Evolutionary conservation across 1,140 invertebrate species (phyloP), one percentile per base, ranked within the genome.

Genomic region (Catajapyx aquilonaris): DNA sequence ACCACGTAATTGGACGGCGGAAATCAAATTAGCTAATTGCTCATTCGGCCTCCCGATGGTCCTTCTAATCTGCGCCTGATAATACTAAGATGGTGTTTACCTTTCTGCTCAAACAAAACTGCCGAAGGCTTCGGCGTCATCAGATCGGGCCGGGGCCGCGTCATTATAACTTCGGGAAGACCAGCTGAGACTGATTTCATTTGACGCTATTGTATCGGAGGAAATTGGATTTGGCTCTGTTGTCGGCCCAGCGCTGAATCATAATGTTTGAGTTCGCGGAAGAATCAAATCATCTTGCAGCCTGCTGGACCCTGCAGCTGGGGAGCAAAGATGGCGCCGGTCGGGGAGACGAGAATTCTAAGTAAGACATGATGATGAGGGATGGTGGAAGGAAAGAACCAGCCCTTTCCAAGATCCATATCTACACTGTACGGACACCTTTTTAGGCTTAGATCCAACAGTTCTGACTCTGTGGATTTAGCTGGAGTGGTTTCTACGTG

Each of bases 11-110:
- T 45, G 45, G 45, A 48, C 34, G 43, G 41, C 41, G 43, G 36
- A 48, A 47, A 48, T 47, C 44, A 48, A 48, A 46, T 49, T 44
- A 46, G 42, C 44, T 46, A 48, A 48, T 49, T 46, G 46, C 44
- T 48, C 42, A 48, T 45, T 43, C 38, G 41, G 35, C 46, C 41
- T 49, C 37, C 40, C 38, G 42, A 44, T 49, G 43, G 45, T 43
- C 41, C 38, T 46, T 44, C 43, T 46, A 48, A 48, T 49, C 44
- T 49, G 33, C 41, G 41, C 43, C 39, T 49, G 44, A 48, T 46
- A 48, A 46, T 49, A 46, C 41, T 49, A 46, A 46, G 43, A 48
- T 46, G 46, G 44, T 49, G 46, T 49, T 46, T 48, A 37, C 42
- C 38, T 43, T 45, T 42, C 23, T 43, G 37, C 46, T 44, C 41